A percentile compares a stretch with the other conserved stretches of the same genome.
Conservation (phyloP, 2,797 vertebrate genomes). For the Acridotheres tristis region DNA sequence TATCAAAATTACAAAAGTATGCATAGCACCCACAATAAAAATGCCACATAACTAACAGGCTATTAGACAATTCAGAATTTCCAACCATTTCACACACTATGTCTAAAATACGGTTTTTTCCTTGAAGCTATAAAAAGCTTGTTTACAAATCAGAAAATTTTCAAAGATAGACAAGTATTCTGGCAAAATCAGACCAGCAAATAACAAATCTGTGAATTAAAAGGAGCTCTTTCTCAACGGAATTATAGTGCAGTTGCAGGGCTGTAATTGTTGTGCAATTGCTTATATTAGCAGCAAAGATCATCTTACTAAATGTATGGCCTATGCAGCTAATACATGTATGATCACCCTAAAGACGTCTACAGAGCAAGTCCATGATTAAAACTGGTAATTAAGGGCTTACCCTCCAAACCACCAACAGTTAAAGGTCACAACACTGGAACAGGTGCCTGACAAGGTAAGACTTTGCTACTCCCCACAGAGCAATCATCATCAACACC, state of each 20-base stretch:
- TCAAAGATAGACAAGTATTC: neutral
- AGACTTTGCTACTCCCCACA: neutral
- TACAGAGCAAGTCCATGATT: neutral
- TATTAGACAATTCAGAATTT: neutral
- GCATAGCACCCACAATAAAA: neutral
- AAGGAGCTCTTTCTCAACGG: neutral
- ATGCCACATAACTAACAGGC: neutral
- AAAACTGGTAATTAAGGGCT: neutral
- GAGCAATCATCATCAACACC: rapidly evolving
- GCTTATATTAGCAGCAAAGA: neutral
- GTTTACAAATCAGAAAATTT: neutral
- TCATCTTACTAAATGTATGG: neutral
- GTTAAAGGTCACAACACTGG: neutral
- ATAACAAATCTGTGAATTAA: neutral
- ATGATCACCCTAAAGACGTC: neutral
- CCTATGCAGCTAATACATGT: neutral
- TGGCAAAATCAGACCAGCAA: neutral
- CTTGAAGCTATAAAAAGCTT: neutral
- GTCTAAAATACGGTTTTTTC: neutral
- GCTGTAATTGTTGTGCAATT: neutral
- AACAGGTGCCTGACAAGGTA: neutral
- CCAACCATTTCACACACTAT: neutral
- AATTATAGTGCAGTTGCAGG: neutral
- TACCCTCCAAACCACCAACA: neutral
- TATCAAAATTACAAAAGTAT: neutral